A percentile compares a stretch with the other conserved stretches of the same genome.
phyloP scores from a whole-genome alignment of 2,888 invertebrate species.

The Mythimna lalbum region DNA sequence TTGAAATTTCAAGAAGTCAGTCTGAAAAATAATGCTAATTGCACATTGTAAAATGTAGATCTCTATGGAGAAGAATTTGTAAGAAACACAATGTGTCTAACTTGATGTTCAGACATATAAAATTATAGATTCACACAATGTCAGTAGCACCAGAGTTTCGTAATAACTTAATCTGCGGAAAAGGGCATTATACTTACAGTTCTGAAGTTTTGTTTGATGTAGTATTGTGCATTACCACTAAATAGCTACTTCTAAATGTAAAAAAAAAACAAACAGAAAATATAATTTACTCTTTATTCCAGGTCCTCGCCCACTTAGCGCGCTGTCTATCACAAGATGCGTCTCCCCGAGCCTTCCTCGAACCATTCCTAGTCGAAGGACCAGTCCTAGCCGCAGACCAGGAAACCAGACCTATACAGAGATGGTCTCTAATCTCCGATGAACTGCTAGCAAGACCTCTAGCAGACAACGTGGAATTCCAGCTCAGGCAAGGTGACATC shows the following conservation, averaged over 20 bases:
- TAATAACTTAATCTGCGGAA: not conserved
- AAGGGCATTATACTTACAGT: not conserved
- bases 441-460: constrained; percentile 97
- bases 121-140: too few relatives aligned
- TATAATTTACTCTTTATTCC: constrained; percentile 38
- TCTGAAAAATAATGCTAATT: too few relatives aligned
- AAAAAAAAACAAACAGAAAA: not conserved
- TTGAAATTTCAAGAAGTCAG: too few relatives aligned
- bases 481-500: constrained; percentile 97
- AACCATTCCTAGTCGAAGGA: constrained; percentile 96
- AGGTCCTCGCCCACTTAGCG: constrained; percentile 96
- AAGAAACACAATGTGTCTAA: too few relatives aligned
- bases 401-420: constrained; percentile 95
- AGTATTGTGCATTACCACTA: not conserved
- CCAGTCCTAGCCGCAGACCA: constrained; percentile 96
- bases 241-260: not conserved
- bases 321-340: constrained; percentile 98
- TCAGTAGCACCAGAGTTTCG: too few relatives aligned
- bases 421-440: constrained; percentile 99
- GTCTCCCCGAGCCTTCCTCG: constrained; percentile 98
- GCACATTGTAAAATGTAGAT: too few relatives aligned
- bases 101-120: too few relatives aligned
- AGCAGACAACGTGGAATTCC: constrained; percentile 96
- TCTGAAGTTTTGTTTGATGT: not conserved
- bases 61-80: too few relatives aligned